These are phyloP conservation scores for Batillaria attramentaria DNA, from an alignment of 1,140 invertebrate genomes.

Conservation along the genomic window DNA sequence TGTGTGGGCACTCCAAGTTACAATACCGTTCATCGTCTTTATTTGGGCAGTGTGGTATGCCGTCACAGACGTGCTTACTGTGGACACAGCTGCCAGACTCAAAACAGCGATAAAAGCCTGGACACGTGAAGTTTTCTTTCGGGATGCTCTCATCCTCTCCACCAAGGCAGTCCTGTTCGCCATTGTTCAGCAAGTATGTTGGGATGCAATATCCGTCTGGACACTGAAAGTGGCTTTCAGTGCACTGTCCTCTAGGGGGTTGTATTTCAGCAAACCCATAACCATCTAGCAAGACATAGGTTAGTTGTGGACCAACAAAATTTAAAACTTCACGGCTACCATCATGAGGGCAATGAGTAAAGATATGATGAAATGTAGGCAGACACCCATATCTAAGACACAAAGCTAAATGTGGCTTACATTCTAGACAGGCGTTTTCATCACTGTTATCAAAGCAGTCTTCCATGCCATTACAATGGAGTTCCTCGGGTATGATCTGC, in stretches of 20 bases:
- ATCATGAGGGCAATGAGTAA: neutral
- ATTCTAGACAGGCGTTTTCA: neutral
- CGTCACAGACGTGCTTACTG: slow-evolving; percentile 27
- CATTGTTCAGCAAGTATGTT: slow-evolving; percentile 2
- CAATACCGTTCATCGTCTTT: slow-evolving; percentile 31
- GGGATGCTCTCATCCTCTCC: slow-evolving; percentile 11
- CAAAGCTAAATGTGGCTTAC: neutral
- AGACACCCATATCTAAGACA: neutral
- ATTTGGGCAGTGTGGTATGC: slow-evolving; percentile 30
- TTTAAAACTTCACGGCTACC: neutral
- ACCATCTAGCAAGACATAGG: neutral
- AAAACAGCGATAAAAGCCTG: slow-evolving; percentile 24
- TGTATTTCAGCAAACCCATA: neutral
- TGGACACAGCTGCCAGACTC: slow-evolving; percentile 14
- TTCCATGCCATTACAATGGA: neutral
- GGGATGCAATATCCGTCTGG: neutral
- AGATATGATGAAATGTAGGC: neutral
- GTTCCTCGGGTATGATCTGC: neutral
- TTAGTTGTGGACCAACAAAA: neutral
- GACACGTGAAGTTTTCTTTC: neutral
- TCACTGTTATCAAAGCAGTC: neutral
- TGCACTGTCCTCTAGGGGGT: no score
- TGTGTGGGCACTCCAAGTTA: neutral
- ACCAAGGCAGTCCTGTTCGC: neutral
- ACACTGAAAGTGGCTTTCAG: neutral